Evolutionary conservation across 2,113 vertebrate species (phyloP), one percentile per base, ranked within the genome.

Genomic region (Chinchilla lanigera): DNA sequence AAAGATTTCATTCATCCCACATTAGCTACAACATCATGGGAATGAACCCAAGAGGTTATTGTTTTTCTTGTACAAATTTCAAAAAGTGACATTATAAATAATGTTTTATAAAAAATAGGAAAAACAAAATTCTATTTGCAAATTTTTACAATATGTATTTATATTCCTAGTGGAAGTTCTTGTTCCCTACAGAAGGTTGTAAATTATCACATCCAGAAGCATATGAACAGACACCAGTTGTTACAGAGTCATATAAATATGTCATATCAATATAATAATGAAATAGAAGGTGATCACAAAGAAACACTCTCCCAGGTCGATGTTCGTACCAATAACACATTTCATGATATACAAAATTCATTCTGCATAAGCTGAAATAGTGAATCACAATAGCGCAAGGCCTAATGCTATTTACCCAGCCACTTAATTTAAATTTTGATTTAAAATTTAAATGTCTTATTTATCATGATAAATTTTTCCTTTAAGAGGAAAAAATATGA

Each of bases 71-170:
- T 56, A 26, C 33, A 88, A 52, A 33, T 10, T 93, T 80, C 28
- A 81, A 65, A 96, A 95, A 67, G 30, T 69, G 65, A 47, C 80
- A 78, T 90, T 86, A 77, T 69, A 58, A 38, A 81, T 89, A 88
- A 50, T 38, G 52, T 17, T 94, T 56, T 71, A 77, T 63, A 30
- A 61, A 86, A 50, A 89, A 86, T 14, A 41, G 47, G 35, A 63
- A 33, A 80, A 92, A 50, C 5, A 81, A 89, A 26, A 47, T 44
- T 33, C 0, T 86, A 28, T 75, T 58, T 44, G 11, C 14, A 56
- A 30, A 2, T 56, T 69, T 92, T 86, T 67, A 86, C 9, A 85
- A 67, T 73, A 52, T 1, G 1, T 10, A 56, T 13, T 88, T 16
- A 0, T 13, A 47, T 30, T 77, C n/a, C 8, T 30, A 89, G 10